Base-by-base conservation (phyloP, 2,113 vertebrate species). In the Zapornia atra region DNA sequence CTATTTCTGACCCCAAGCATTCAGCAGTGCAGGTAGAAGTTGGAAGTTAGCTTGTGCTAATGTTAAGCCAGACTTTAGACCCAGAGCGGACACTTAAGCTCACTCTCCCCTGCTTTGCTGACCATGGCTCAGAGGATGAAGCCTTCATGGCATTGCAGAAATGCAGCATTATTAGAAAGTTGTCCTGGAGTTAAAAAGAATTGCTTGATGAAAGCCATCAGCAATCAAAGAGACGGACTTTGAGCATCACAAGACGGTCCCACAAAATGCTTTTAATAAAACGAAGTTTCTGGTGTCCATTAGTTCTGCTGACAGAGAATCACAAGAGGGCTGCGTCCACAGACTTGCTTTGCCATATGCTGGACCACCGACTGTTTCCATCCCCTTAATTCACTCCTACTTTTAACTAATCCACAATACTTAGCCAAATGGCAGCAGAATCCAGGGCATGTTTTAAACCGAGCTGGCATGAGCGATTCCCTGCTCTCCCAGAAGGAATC, bases 251-350 rank as follows among this genome's bases (percentile, higher is more conserved):
- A 44, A 86, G 79, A 73, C 53, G 21, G 48, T 90, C 93, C 61
- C 79, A 81, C 88, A 73, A 81, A 90, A 40, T 33, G 83, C 86
- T 95, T 93, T 96, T 88, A 90, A 86, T 82, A 63, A 81, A 96
- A 79, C 90, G 56, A 92, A 78, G 82, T 68, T 90, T 63, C 72
- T 83, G 57, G 60, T 57, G 72, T 64, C 76, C 69, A 22, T 95
- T 82, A 86, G 76, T 88, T 81, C 72, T 95, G 72, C 64, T 88
- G 79, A 68, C 56, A 83, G 65, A 44, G 83, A 93, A 53, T 86
- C 90, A 68, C 54, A 84, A 81, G 88, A 94, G 70, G 77, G 40
- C 48, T 57, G 38, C 61, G 29, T 86, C 86, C 65, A 36, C 88
- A 79, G 56, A 96, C 91, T 63, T 85, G n/a, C 90, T 53, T 38